Conservation (phyloP, 2,113 vertebrate genomes). For the Cepphus grylle region DNA sequence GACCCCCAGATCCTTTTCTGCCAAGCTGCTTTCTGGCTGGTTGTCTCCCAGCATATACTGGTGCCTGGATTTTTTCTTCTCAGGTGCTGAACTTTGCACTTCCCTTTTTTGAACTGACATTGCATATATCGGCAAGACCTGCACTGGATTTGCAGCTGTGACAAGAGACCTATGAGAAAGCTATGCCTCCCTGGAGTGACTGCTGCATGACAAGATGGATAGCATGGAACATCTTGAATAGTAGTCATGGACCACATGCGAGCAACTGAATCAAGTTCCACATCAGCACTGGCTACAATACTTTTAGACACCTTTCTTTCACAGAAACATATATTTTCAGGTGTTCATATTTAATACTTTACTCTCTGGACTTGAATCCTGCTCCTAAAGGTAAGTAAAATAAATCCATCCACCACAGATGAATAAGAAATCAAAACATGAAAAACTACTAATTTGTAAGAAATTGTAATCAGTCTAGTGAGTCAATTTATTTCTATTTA, state of each 20-base stretch:
- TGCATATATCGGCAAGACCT: not conserved
- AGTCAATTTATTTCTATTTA: not conserved
- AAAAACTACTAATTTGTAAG: not conserved
- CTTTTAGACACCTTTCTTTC: not conserved
- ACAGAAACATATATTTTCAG: not conserved
- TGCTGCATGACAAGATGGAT: not conserved
- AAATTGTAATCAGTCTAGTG: not conserved
- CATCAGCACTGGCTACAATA: not conserved
- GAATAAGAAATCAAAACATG: not conserved
- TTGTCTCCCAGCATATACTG: not conserved
- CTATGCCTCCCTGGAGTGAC: not conserved
- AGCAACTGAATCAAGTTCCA: not conserved
- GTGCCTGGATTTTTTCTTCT: not conserved
- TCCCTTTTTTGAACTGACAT: not conserved
- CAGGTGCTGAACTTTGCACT: not conserved
- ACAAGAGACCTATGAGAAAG: not conserved
- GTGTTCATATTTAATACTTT: not conserved
- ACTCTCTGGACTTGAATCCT: not conserved
- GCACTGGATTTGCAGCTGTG: not conserved
- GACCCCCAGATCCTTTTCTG: not conserved
- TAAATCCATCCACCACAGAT: not conserved
- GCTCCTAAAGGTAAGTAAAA: not conserved
- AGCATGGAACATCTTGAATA: not conserved
- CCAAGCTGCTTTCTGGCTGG: not conserved
- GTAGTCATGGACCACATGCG: not conserved